These are phyloP conservation scores for Spea hammondii DNA, from an alignment of 2,797 vertebrate species.

Conservation along the genomic window DNA sequence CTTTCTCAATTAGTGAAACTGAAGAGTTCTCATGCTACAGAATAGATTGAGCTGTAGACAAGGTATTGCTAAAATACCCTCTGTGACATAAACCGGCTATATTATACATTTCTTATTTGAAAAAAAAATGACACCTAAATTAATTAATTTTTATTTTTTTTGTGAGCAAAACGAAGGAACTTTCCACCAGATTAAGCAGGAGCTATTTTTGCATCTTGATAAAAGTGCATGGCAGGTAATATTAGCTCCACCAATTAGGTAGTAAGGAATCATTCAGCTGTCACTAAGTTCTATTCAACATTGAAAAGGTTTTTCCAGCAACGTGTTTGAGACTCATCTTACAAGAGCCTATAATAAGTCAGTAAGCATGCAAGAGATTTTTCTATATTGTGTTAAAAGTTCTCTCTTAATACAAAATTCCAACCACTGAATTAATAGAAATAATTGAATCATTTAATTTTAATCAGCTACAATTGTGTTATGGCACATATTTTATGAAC, in stretches of 20 bases:
- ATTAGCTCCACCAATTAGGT: slow-evolving; percentile 16
- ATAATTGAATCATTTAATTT: background rate
- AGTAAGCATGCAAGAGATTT: background rate
- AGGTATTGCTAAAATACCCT: background rate
- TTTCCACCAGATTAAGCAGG: background rate
- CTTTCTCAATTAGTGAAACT: slow-evolving; percentile 20
- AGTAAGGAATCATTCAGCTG: slow-evolving; percentile 5
- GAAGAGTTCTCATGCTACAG: background rate
- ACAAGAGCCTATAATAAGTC: slow-evolving; percentile 11
- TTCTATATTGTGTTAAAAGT: slow-evolving; percentile 10
- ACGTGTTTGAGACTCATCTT: background rate
- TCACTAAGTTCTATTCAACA: background rate
- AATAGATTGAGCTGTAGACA: background rate
- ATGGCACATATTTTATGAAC: background rate
- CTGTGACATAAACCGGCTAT: background rate
- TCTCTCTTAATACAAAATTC: slow-evolving; percentile 4
- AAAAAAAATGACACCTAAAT: background rate
- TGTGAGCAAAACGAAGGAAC: background rate
- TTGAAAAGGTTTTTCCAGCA: background rate
- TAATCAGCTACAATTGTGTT: slow-evolving; percentile 12
- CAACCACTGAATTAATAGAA: background rate
- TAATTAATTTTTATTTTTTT: background rate
- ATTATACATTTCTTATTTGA: no score
- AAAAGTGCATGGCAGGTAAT: background rate
- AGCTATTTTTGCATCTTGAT: background rate